Conservation (phyloP, 2,797 vertebrate species). For the Anolis apletophallus region DNA sequence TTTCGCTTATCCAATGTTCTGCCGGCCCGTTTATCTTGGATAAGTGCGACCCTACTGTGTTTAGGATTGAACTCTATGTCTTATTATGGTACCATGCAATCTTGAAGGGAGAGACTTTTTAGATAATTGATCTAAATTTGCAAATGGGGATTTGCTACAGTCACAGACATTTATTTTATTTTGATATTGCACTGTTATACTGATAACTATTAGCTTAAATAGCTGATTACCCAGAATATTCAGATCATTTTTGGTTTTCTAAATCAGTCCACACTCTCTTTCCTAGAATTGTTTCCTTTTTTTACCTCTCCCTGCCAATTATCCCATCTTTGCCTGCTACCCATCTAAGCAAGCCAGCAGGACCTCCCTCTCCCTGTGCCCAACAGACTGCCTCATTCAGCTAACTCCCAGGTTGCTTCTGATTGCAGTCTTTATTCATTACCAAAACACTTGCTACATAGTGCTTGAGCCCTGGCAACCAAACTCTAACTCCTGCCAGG, state of each 20-base stretch:
- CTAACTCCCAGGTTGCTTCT: slow-evolving; percentile 70
- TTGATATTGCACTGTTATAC: slow-evolving; percentile 63
- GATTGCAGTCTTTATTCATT: slow-evolving; percentile 75
- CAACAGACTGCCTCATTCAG: slow-evolving; percentile 75
- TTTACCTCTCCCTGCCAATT: slow-evolving; percentile 76
- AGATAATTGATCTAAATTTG: slow-evolving; percentile 21
- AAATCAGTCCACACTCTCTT: slow-evolving; percentile 58
- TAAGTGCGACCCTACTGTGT: no score
- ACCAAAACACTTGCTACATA: slow-evolving; percentile 73
- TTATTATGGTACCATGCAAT: neutral
- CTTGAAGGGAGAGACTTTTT: neutral
- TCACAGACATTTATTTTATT: slow-evolving; percentile 47
- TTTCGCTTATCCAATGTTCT: no score
- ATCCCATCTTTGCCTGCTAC: slow-evolving; percentile 75
- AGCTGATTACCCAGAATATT: slow-evolving; percentile 72
- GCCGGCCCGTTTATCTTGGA: no score
- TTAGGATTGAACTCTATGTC: neutral
- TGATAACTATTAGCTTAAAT: slow-evolving; percentile 66
- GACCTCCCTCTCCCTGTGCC: slow-evolving; percentile 60
- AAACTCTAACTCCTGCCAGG: slow-evolving; percentile 61
- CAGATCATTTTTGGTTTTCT: slow-evolving; percentile 73
- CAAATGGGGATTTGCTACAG: slow-evolving; percentile 37
- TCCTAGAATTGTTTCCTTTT: slow-evolving; percentile 64
- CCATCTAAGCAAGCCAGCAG: slow-evolving; percentile 70
- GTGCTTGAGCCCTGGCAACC: slow-evolving; percentile 72